A percentile compares a stretch with the other conserved stretches of the same genome.
Evolutionary conservation across 92 coral and sea anemone genomes (phyloP).

Genomic region (Zoanthus solanderi): DNA sequence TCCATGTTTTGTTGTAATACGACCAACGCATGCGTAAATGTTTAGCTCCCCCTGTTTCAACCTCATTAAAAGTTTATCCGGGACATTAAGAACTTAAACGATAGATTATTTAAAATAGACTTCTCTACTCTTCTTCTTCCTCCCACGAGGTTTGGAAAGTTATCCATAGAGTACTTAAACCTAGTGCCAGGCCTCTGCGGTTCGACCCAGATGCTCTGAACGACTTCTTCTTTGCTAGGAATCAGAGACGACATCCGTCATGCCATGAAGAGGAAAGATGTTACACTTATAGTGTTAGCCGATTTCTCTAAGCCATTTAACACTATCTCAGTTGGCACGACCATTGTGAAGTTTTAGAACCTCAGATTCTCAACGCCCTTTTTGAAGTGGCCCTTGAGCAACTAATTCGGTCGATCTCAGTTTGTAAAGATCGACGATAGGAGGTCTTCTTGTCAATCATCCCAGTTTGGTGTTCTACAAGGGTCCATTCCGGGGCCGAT

Average conservation of each 20-base stretch:
- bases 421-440: constrained; percentile 54
- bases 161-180: too few species aligned
- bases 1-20: too few species aligned
- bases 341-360: constrained; percentile 38
- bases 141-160: too few species aligned
- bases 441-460: neutral
- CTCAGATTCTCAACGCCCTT: constrained; percentile 56
- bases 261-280: neutral
- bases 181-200: constrained; percentile 40
- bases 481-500: constrained; percentile 53
- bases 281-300: constrained; percentile 20
- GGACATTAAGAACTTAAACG: too few species aligned
- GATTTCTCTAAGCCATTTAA: constrained; percentile 22
- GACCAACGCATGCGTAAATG: too few species aligned
- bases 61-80: too few species aligned
- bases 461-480: constrained; percentile 56
- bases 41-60: too few species aligned
- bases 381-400: constrained; percentile 48
- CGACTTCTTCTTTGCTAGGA: constrained; percentile 50
- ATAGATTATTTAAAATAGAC: too few species aligned
- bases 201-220: constrained; percentile 49
- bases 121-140: too few species aligned
- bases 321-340: constrained; percentile 21
- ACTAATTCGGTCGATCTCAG: constrained; percentile 47
- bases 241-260: constrained; percentile 51